Percentiles rank a stretch among this genome's conserved stretches.
Evolutionary conservation across 2,888 invertebrate genomes (phyloP).

Genomic region (Thyatira batis): DNA sequence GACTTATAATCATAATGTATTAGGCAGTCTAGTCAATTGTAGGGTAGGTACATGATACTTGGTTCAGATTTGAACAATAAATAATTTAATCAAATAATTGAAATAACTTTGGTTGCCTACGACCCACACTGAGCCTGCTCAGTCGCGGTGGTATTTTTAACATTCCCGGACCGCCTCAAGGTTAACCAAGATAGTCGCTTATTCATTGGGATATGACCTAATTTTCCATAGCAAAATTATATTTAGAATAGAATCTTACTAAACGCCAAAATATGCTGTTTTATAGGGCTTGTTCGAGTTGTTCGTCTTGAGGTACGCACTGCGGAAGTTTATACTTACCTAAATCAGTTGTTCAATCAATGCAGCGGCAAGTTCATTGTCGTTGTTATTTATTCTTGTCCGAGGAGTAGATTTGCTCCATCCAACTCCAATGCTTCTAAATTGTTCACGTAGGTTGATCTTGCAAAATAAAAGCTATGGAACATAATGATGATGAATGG

Average conservation of each 20-base stretch:
- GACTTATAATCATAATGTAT: too few relatives aligned
- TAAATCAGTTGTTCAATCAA: constrained; percentile 11
- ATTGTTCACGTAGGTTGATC: background rate
- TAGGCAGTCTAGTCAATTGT: background rate
- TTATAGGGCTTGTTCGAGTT: background rate
- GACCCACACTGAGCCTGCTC: constrained; percentile 53
- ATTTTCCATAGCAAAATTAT: constrained; percentile 65
- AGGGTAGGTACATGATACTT: background rate
- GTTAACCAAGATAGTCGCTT: constrained; percentile 77
- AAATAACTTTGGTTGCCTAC: constrained; percentile 40
- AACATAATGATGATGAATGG: background rate
- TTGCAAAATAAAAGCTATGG: background rate
- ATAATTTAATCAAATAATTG: constrained; percentile 55
- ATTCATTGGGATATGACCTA: constrained; percentile 80
- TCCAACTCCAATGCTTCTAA: background rate
- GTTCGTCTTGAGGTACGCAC: background rate
- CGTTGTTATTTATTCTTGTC: constrained; percentile 9
- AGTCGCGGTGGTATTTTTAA: constrained; percentile 78
- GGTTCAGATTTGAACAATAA: constrained; percentile 14
- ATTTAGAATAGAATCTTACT: constrained; percentile 49
- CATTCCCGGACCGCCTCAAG: constrained; percentile 81
- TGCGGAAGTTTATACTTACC: background rate
- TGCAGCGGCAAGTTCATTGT: constrained; percentile 29
- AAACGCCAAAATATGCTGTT: background rate
- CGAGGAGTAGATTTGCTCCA: background rate